phyloP scores from a whole-genome alignment of 2,113 vertebrate species.

The Thalassoma bifasciatum region DNA sequence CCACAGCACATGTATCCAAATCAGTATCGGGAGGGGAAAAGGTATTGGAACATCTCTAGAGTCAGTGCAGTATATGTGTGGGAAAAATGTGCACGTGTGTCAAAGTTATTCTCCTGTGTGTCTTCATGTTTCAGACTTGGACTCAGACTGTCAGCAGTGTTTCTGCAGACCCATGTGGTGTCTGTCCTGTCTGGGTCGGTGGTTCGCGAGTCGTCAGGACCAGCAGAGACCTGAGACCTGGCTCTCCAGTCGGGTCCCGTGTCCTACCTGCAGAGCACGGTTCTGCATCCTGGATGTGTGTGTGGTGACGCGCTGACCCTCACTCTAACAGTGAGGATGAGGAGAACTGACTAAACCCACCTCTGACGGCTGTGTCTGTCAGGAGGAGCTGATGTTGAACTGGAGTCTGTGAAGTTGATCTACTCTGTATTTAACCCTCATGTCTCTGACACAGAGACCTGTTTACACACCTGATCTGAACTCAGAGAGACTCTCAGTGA shows the following conservation, averaged over 20 bases:
- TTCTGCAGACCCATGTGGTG: slow-evolving; percentile 98
- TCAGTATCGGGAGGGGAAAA: too few species aligned
- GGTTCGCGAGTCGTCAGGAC: slow-evolving; percentile 96
- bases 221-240: slow-evolving; percentile 94
- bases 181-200: slow-evolving; percentile 94
- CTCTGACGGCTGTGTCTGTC: too few species aligned
- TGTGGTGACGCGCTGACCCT: slow-evolving; percentile 74
- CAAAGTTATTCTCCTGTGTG: slow-evolving; percentile 12
- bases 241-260: slow-evolving; percentile 92
- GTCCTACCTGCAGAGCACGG: slow-evolving; percentile 91
- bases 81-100: too few species aligned
- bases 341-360: neutral
- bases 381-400: too few species aligned
- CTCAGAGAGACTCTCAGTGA: too few species aligned
- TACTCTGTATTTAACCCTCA: too few species aligned
- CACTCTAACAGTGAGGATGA: neutral
- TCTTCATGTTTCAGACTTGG: slow-evolving; percentile 53
- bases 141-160: slow-evolving; percentile 90
- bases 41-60: too few species aligned
- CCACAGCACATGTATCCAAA: too few species aligned
- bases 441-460: too few species aligned
- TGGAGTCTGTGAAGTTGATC: too few species aligned
- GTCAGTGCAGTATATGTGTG: too few species aligned
- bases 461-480: too few species aligned
- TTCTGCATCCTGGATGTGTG: slow-evolving; percentile 96